Base-by-base conservation (phyloP, 1,140 invertebrate genomes). In the Bradynema listronoti region DNA sequence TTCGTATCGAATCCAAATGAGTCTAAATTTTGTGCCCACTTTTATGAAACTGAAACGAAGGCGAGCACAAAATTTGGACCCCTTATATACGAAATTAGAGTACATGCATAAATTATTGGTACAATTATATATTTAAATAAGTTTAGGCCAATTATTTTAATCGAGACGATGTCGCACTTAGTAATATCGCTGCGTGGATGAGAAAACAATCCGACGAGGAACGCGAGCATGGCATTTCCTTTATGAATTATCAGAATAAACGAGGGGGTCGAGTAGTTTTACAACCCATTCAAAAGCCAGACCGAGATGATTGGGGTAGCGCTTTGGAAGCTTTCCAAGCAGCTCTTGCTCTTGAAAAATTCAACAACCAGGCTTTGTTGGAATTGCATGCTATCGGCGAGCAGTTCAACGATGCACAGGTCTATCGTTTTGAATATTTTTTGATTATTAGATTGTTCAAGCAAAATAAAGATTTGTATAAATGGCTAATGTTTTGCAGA, bases 171-270 rank as follows among this genome's bases (percentile, higher is more conserved):
- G 84, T 90, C 1, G 87, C 87, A 19, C 79, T 89, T 4, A 81
- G 81, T 16, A 87, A 88, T 2, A 80, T 88, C 54, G 73, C 81
- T 56, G 83, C 85, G 56, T 89, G 85, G 76, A 89, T 88, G 70
- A 83, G 85, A 72, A 82, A 86, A 61, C 80, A 83, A n/a, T 86
- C 86, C 1, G 81, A 84, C 29, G 88, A 89, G 71, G 88, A 90
- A 78, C 81, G 84, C 5, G 85, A 84, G 57, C 87, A 89, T 73
- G 87, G 87, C 0, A 83, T 85, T 79, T 84, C 82, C 60, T 78
- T 86, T 14, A 85, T 90, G 82, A 83, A 83, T 46, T 90, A 89
- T 73, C 84, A 87, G 79, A 90, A 89, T 77, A 85, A 86, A 71
- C 81, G 89, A 32, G 89, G 89, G 7, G 89, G 89, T 1, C 78